Conservation (phyloP, 2,888 invertebrate genomes). For the Papilio protenor region DNA sequence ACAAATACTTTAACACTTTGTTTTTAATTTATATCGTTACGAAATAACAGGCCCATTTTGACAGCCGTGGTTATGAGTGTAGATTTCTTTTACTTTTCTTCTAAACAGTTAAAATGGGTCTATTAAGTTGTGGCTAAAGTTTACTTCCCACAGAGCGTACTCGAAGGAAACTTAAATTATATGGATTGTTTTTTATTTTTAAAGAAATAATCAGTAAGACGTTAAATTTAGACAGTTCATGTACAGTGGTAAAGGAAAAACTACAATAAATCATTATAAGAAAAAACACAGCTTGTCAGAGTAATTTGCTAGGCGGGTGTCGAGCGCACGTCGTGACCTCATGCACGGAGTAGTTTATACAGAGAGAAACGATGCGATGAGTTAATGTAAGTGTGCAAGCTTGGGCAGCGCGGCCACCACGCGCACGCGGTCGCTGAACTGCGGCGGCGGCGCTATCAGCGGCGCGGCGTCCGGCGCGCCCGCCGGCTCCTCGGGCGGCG, state of each 20-base stretch:
- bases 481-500: constrained; percentile 81
- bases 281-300: neutral
- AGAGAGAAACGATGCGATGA: constrained; percentile 30
- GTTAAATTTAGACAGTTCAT: neutral
- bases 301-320: neutral
- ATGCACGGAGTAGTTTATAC: constrained; percentile 31
- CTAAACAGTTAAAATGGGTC: constrained; percentile 1
- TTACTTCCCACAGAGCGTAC: neutral
- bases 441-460: constrained; percentile 84
- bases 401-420: constrained; percentile 94
- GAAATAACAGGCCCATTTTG: constrained; percentile 20
- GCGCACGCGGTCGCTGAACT: constrained; percentile 94
- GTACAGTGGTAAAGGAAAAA: neutral
- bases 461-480: constrained; percentile 70
- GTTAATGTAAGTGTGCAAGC: constrained; percentile 79
- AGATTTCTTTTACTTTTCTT: neutral
- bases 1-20: neutral
- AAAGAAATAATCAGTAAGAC: neutral
- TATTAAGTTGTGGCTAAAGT: neutral
- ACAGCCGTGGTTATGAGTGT: neutral
- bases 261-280: neutral
- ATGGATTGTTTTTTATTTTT: no score
- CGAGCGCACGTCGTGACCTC: constrained; percentile 25
- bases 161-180: neutral
- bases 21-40: neutral